phyloP scores from a whole-genome alignment of 2,797 vertebrate species.

The Acrossocheilus wenchowensis region DNA sequence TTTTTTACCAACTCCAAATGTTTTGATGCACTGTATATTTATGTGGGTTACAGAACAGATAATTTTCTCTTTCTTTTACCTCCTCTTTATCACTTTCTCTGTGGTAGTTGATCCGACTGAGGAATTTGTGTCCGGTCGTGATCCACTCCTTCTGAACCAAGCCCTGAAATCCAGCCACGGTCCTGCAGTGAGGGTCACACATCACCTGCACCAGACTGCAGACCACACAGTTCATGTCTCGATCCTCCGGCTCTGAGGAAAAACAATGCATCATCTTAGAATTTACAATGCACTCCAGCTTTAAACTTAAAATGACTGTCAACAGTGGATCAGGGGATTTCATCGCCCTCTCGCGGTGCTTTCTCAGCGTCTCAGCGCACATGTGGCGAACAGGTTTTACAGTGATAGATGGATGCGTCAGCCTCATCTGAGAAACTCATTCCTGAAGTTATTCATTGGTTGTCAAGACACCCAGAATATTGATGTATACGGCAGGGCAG shows the following conservation, averaged over 20 bases:
- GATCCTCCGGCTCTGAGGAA: slow-evolving; percentile 84
- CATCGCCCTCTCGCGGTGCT: slow-evolving; percentile 40
- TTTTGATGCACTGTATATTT: background rate
- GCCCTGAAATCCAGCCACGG: slow-evolving; percentile 86
- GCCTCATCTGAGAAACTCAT: slow-evolving; percentile 53
- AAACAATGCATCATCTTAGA: background rate
- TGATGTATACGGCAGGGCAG: slow-evolving; percentile 35
- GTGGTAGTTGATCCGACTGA: slow-evolving; percentile 84
- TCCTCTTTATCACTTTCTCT: slow-evolving; percentile 82
- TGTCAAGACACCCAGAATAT: slow-evolving; percentile 43
- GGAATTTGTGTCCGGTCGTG: slow-evolving; percentile 89
- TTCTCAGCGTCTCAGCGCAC: background rate
- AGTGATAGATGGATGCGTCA: slow-evolving; percentile 35
- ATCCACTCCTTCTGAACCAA: slow-evolving; percentile 96
- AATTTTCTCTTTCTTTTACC: slow-evolving; percentile 65
- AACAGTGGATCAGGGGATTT: background rate
- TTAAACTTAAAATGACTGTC: background rate
- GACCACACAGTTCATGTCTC: slow-evolving; percentile 90
- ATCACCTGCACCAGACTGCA: slow-evolving; percentile 92
- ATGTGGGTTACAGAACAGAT: background rate
- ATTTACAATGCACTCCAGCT: background rate
- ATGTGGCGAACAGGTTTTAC: slow-evolving; percentile 50
- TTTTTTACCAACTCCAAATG: background rate
- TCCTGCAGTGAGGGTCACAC: slow-evolving; percentile 86
- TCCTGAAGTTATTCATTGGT: slow-evolving; percentile 60